Evolutionary conservation across 2,113 vertebrate genomes (phyloP).

Genomic region (Neodontobutis hainanensis): DNA sequence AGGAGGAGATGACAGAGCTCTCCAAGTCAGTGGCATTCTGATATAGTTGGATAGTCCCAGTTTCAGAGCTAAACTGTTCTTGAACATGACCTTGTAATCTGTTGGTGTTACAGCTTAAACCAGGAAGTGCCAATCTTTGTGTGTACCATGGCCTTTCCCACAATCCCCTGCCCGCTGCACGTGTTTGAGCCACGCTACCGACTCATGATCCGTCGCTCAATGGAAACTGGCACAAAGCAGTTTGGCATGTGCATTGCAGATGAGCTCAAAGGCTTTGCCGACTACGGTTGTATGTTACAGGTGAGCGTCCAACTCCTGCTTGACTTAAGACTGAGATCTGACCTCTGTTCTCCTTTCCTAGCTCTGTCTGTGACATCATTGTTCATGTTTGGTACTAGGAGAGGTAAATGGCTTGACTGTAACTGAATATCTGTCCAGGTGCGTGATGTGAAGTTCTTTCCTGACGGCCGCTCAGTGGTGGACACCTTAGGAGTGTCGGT

Average conservation of each 20-base stretch:
- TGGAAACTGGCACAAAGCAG: conserved; percentile 92
- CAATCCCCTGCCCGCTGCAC: conserved; percentile 90
- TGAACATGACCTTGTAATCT: background rate
- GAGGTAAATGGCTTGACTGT: too few relatives aligned
- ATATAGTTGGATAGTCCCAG: too few relatives aligned
- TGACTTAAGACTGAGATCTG: too few relatives aligned
- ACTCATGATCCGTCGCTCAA: conserved; percentile 92
- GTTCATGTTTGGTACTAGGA: background rate
- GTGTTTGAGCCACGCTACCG: conserved; percentile 91
- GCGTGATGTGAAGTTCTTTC: conserved; percentile 91
- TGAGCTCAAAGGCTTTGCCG: conserved; percentile 89
- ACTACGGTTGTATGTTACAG: conserved; percentile 92
- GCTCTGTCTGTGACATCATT: background rate
- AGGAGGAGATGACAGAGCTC: conserved; percentile 92
- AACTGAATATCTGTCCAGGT: conserved; percentile 59
- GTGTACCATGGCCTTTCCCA: conserved; percentile 94
- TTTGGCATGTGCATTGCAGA: conserved; percentile 95
- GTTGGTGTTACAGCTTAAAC: conserved; percentile 81
- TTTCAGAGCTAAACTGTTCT: background rate
- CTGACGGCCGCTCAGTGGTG: conserved; percentile 89
- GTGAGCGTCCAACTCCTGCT: conserved; percentile 34
- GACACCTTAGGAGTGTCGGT: conserved; percentile 89
- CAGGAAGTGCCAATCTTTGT: conserved; percentile 96
- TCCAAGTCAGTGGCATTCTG: conserved; percentile 82
- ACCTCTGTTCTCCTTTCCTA: too few relatives aligned